Conservation (phyloP, 1,140 invertebrate species). For the Phymastichus coffea region DNA sequence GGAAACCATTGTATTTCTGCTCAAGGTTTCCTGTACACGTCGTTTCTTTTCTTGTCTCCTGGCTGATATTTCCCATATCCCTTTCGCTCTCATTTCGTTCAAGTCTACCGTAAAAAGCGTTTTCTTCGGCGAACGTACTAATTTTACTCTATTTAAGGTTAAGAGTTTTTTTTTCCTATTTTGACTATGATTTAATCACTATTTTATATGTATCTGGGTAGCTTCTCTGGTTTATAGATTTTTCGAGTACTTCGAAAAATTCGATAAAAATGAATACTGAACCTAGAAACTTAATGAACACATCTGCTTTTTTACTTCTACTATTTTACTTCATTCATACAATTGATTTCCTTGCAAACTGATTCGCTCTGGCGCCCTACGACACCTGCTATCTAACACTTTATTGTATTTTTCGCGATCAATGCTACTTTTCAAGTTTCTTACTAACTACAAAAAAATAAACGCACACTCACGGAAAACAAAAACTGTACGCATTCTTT, state of each 20-base stretch:
- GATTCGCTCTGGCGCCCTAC: slow-evolving; percentile 2
- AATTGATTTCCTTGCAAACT: not conserved
- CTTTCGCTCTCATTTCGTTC: not conserved
- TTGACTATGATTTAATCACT: slow-evolving; percentile 22
- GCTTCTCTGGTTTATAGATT: slow-evolving; percentile 25
- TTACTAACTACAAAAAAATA: not conserved
- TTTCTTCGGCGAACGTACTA: too few species aligned
- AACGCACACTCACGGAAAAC: slow-evolving; percentile 29
- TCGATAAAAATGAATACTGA: slow-evolving; percentile 47
- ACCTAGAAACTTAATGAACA: slow-evolving; percentile 50
- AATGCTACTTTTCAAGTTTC: slow-evolving; percentile 13
- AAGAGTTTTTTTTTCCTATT: not conserved
- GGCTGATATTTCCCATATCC: too few species aligned
- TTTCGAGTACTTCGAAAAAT: slow-evolving; percentile 34
- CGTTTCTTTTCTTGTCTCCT: not conserved
- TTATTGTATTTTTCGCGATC: too few species aligned
- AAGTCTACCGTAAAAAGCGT: slow-evolving; percentile 1
- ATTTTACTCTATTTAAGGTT: slow-evolving; percentile 14
- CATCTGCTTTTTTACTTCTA: slow-evolving; percentile 38
- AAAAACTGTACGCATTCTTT: slow-evolving; percentile 30
- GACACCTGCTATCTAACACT: slow-evolving; percentile 2
- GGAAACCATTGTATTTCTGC: slow-evolving; percentile 12
- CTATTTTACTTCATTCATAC: slow-evolving; percentile 7
- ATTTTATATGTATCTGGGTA: slow-evolving; percentile 23
- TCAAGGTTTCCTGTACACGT: slow-evolving; percentile 4